Conservation (phyloP, 2,888 invertebrate genomes). For the Harpalus rufipes region DNA sequence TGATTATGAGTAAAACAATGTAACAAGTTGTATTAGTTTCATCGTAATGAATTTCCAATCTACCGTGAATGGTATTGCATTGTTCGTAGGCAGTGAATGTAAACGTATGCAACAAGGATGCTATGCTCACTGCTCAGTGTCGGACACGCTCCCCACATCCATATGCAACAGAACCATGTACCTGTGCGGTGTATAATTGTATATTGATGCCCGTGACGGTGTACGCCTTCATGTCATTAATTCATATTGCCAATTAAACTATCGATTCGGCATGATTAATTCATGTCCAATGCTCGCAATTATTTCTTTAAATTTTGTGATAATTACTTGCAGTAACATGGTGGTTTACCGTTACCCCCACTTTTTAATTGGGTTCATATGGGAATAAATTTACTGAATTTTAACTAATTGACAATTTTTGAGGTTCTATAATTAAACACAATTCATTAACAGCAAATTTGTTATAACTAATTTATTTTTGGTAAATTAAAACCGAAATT, state of each 20-base stretch:
- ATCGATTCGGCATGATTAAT: constrained; percentile 55
- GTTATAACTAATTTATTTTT: no score
- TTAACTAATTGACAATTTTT: no score
- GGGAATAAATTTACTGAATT: no score
- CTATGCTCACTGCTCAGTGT: constrained; percentile 19
- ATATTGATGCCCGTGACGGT: constrained; percentile 50
- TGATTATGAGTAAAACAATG: constrained; percentile 6
- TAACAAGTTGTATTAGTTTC: constrained; percentile 3
- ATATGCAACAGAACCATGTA: constrained; percentile 41
- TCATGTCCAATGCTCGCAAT: constrained; percentile 20
- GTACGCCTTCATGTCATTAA: constrained; percentile 42
- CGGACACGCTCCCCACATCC: constrained; percentile 36
- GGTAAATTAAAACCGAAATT: no score
- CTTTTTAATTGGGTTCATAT: background rate
- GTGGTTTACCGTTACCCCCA: background rate
- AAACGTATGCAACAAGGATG: constrained; percentile 37
- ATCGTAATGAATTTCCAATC: constrained; percentile 6
- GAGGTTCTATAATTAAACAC: no score
- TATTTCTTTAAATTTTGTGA: constrained; percentile 35
- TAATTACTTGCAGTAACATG: constrained; percentile 2
- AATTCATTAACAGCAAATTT: no score
- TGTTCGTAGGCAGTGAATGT: constrained; percentile 12
- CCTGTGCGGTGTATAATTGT: constrained; percentile 56
- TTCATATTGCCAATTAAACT: constrained; percentile 56
- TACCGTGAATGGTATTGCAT: background rate